A percentile compares a stretch with the other conserved stretches of the same genome.
Evolutionary conservation across 2,888 invertebrate species (phyloP).

Genomic region (Notocelia uddmanniana): DNA sequence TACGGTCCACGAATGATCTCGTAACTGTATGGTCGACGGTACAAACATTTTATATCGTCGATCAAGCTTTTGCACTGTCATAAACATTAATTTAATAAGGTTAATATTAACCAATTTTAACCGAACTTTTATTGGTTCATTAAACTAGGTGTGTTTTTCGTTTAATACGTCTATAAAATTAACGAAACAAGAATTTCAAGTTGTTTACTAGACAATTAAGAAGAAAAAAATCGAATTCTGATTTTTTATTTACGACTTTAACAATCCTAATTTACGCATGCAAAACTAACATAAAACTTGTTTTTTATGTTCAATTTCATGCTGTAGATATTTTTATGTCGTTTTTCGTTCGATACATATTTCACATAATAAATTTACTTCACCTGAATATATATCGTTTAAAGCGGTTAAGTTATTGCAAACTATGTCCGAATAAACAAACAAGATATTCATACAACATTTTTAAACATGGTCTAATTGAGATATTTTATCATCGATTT

Average conservation of each 20-base stretch:
- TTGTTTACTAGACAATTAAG: slow-evolving; percentile 17
- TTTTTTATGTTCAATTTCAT: slow-evolving; percentile 20
- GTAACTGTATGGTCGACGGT: neutral
- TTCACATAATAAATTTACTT: neutral
- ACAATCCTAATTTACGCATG: slow-evolving; percentile 34
- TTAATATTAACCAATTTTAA: neutral
- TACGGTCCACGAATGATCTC: neutral
- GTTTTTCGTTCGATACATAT: neutral
- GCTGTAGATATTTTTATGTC: neutral
- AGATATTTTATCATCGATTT: too few relatives aligned
- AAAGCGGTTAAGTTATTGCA: too few relatives aligned
- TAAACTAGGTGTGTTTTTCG: slow-evolving; percentile 15
- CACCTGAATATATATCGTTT: too few relatives aligned
- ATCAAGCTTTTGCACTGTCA: slow-evolving; percentile 5
- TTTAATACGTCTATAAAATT: slow-evolving; percentile 20
- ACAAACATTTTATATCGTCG: neutral
- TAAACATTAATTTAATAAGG: slow-evolving; percentile 20
- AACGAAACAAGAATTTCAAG: slow-evolving; percentile 26
- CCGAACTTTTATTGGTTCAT: slow-evolving; percentile 11
- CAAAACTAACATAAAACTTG: slow-evolving; percentile 28
- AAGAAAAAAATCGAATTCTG: slow-evolving; percentile 10
- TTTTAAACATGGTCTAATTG: too few relatives aligned
- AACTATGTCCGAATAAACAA: too few relatives aligned
- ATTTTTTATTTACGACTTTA: slow-evolving; percentile 34
- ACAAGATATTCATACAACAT: too few relatives aligned